Percentiles rank a stretch among this genome's conserved stretches.
These are phyloP conservation scores for Bombus polaris DNA, from an alignment of 1,140 invertebrate species.

Conservation along the genomic window DNA sequence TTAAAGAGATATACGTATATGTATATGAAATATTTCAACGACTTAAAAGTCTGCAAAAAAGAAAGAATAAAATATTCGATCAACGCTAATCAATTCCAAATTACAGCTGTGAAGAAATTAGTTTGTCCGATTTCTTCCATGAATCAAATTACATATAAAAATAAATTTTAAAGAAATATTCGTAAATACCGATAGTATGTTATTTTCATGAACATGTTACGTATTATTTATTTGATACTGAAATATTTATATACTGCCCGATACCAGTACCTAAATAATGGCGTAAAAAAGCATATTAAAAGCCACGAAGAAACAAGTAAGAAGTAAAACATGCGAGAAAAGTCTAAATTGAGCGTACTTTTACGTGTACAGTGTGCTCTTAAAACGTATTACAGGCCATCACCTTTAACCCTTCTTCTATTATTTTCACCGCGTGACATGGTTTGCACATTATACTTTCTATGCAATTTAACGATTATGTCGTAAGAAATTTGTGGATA, in stretches of 20 bases:
- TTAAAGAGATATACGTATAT: not conserved
- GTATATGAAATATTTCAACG: not conserved
- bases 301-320: not conserved
- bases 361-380: not conserved
- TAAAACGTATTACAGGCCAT: not conserved
- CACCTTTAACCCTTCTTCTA: not conserved
- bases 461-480: not conserved
- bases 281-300: not conserved
- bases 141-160: not conserved
- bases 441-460: not conserved
- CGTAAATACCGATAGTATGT: too few relatives aligned
- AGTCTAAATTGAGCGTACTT: not conserved
- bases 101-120: not conserved
- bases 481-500: not conserved
- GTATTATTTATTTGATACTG: too few relatives aligned
- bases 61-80: not conserved
- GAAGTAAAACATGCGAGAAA: not conserved
- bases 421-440: not conserved
- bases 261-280: too few relatives aligned
- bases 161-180: too few relatives aligned
- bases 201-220: too few relatives aligned
- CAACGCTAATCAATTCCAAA: not conserved
- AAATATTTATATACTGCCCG: too few relatives aligned
- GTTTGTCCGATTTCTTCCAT: not conserved
- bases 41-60: not conserved